A percentile compares a stretch with the other conserved stretches of the same genome.
Conservation (phyloP, 1,140 invertebrate species). For the Lamellibrachia luymesi region DNA sequence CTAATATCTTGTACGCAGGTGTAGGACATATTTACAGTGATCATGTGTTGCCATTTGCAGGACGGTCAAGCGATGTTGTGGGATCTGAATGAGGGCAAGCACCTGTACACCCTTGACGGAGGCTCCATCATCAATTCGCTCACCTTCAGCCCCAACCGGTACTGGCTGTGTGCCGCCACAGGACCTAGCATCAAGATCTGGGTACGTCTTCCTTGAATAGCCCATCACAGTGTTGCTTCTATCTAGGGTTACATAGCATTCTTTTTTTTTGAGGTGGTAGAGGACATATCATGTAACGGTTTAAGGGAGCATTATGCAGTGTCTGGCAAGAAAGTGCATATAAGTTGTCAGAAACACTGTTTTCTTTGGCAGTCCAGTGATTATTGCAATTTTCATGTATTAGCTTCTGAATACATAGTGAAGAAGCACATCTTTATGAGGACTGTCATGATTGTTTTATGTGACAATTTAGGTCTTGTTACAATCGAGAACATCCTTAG, state of each 20-base stretch:
- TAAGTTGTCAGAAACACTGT: too few species aligned
- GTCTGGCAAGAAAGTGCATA: too few species aligned
- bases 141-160: constrained; percentile 99
- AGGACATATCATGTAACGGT: too few species aligned
- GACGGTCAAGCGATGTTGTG: constrained; percentile 97
- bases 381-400: background rate
- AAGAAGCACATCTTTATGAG: background rate
- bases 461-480: background rate
- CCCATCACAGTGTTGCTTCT: background rate
- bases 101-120: constrained; percentile 97
- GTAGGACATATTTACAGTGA: background rate
- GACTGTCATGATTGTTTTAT: background rate
- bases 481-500: too few species aligned
- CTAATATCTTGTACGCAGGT: too few species aligned
- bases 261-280: background rate
- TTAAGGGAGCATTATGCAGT: too few species aligned
- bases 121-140: constrained; percentile 93
- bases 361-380: background rate
- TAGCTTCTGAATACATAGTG: background rate
- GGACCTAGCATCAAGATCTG: constrained; percentile 99
- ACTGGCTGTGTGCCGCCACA: constrained; percentile 99
- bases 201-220: constrained; percentile 59
- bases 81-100: constrained; percentile 99
- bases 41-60: constrained; percentile 52
- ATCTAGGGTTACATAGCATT: background rate